A percentile compares a stretch with the other conserved stretches of the same genome.
These are phyloP conservation scores for Cichladusa arquata DNA, from an alignment of 2,113 vertebrate species.

Conservation along the genomic window DNA sequence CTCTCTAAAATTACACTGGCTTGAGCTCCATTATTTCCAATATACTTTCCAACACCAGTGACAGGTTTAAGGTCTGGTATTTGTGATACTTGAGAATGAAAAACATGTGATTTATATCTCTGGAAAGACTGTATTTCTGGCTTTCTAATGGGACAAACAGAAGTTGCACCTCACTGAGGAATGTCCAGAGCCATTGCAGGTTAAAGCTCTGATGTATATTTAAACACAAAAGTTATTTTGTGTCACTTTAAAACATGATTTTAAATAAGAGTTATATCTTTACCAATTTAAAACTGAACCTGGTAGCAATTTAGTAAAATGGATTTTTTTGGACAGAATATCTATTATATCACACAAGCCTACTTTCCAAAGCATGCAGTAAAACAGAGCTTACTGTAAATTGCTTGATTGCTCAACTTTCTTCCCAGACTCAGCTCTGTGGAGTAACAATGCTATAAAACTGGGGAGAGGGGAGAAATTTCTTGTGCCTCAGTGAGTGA, in stretches of 20 bases:
- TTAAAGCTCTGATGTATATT: background rate
- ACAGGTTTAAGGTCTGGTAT: constrained; percentile 15
- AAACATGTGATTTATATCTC: background rate
- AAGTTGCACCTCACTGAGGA: background rate
- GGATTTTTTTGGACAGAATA: background rate
- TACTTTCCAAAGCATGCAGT: background rate
- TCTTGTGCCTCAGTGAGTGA: background rate
- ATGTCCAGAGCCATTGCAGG: background rate
- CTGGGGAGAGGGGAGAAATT: background rate
- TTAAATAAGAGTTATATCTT: background rate
- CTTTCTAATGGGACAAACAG: constrained; percentile 25
- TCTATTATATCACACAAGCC: background rate
- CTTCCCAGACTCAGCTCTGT: background rate
- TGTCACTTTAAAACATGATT: background rate
- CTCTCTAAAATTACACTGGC: background rate
- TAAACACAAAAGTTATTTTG: background rate
- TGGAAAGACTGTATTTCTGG: background rate
- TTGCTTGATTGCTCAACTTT: constrained; percentile 1
- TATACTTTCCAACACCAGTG: background rate
- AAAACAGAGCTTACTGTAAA: constrained; percentile 18
- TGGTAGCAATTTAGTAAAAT: constrained; percentile 17
- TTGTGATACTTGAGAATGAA: constrained; percentile 3
- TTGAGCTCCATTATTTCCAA: background rate
- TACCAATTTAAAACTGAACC: background rate
- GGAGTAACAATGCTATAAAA: background rate